Percentiles rank a stretch among this genome's conserved stretches.
phyloP scores from a whole-genome alignment of 2,888 invertebrate genomes.

The Pollenia labialis region DNA sequence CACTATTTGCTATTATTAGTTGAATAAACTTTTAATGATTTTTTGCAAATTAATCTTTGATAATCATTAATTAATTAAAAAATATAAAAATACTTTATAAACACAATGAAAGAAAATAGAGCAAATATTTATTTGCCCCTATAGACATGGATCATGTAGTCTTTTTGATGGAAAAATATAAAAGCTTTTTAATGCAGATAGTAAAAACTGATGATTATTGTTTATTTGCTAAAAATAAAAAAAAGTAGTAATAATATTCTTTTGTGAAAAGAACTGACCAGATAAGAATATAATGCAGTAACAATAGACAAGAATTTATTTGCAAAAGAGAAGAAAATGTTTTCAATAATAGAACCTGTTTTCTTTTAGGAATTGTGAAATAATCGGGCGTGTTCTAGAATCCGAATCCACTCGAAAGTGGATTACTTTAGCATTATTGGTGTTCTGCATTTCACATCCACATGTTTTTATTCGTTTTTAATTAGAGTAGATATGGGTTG shows the following conservation, averaged over 20 bases:
- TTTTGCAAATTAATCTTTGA: conserved; percentile 14
- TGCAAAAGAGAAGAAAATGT: not conserved
- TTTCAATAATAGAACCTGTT: not conserved
- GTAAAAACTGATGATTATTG: conserved; percentile 5
- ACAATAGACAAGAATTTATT: not conserved
- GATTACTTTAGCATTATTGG: no score
- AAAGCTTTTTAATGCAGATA: not conserved
- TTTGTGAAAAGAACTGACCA: not conserved
- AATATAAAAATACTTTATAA: conserved; percentile 12
- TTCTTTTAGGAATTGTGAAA: no score
- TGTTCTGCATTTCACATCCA: no score
- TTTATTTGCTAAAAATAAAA: conserved; percentile 14
- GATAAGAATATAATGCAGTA: conserved; percentile 12
- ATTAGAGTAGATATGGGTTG: no score
- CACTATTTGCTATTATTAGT: conserved; percentile 18
- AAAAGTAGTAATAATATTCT: not conserved
- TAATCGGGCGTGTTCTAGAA: no score
- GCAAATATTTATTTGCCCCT: conserved; percentile 5
- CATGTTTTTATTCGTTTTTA: no score
- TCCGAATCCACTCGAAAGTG: no score
- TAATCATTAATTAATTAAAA: conserved; percentile 38
- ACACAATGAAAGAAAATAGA: conserved; percentile 1
- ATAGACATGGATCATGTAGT: conserved; percentile 3
- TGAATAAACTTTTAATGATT: conserved; percentile 39
- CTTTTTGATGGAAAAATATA: not conserved